Evolutionary conservation across 1,140 invertebrate genomes (phyloP).

Genomic region (Aphis gossypii): DNA sequence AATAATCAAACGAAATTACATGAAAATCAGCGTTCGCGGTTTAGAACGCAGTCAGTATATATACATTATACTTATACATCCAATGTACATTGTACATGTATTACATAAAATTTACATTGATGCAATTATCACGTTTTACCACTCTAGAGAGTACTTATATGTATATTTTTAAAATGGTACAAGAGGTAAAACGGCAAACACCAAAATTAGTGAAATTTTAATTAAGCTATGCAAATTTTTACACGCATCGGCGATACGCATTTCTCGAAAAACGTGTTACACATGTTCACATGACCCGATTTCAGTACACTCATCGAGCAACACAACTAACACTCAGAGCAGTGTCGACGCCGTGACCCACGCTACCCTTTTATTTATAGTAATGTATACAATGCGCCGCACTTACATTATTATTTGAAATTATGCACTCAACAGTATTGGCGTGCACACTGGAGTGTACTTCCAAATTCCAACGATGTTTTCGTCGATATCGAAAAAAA

Average conservation of each 20-base stretch:
- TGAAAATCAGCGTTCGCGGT: not conserved
- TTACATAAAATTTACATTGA: not conserved
- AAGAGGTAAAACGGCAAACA: not conserved
- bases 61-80: too few species aligned
- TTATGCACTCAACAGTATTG: not conserved
- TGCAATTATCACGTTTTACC: not conserved
- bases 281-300: not conserved
- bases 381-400: too few species aligned
- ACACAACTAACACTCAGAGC: not conserved
- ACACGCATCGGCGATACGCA: not conserved
- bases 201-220: not conserved
- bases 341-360: not conserved
- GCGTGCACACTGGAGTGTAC: too few species aligned
- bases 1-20: not conserved
- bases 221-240: not conserved
- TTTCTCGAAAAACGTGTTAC: not conserved
- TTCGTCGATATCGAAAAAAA: too few species aligned
- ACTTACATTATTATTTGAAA: constrained; percentile 8
- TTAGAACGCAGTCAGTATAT: too few species aligned
- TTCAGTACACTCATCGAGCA: not conserved
- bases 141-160: not conserved
- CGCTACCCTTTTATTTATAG: too few species aligned
- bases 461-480: too few species aligned
- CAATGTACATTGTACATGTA: too few species aligned
- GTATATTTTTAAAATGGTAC: not conserved